Conservation (phyloP, 92 coral and sea anemone species). For the Actinostola sp. region DNA sequence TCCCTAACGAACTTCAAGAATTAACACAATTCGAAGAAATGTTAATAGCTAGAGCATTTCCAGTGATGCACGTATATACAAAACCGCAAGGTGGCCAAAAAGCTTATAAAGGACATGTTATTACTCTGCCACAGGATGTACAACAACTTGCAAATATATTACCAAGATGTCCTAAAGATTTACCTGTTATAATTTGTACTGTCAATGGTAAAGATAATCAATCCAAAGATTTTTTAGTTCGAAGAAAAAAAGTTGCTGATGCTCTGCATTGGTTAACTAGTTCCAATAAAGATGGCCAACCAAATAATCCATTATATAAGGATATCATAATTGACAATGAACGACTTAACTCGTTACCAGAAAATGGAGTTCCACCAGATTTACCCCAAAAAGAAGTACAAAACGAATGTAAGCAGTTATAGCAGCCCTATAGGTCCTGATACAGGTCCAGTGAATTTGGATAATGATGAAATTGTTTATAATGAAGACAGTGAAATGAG, state of each 20-base stretch:
- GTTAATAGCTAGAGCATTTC: conserved; percentile 68
- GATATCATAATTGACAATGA: conserved; percentile 25
- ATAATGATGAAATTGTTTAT: conserved; percentile 57
- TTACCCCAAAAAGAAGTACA: conserved; percentile 5
- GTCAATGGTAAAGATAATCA: conserved; percentile 44
- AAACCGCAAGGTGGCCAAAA: conserved; percentile 71
- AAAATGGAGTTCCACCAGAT: conserved; percentile 4
- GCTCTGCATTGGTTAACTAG: conserved; percentile 57
- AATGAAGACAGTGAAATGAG: conserved; percentile 59
- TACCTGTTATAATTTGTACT: conserved; percentile 57
- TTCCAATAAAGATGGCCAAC: conserved; percentile 47
- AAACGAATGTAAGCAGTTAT: conserved; percentile 6
- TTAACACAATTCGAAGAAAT: conserved; percentile 68
- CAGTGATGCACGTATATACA: conserved; percentile 61
- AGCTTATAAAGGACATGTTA: conserved; percentile 63
- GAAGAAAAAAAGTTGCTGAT: conserved; percentile 42
- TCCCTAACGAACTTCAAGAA: conserved; percentile 57
- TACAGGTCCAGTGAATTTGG: conserved; percentile 57
- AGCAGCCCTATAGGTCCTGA: conserved; percentile 34
- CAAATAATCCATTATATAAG: conserved; percentile 44
- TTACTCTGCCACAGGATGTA: conserved; percentile 59
- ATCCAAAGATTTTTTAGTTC: conserved; percentile 54
- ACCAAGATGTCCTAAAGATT: conserved; percentile 47
- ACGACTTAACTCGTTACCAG: neutral
- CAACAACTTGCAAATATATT: conserved; percentile 63